A percentile compares a stretch with the other conserved stretches of the same genome.
Evolutionary conservation across 2,113 vertebrate species (phyloP).

Genomic region (Crotalus tigris): DNA sequence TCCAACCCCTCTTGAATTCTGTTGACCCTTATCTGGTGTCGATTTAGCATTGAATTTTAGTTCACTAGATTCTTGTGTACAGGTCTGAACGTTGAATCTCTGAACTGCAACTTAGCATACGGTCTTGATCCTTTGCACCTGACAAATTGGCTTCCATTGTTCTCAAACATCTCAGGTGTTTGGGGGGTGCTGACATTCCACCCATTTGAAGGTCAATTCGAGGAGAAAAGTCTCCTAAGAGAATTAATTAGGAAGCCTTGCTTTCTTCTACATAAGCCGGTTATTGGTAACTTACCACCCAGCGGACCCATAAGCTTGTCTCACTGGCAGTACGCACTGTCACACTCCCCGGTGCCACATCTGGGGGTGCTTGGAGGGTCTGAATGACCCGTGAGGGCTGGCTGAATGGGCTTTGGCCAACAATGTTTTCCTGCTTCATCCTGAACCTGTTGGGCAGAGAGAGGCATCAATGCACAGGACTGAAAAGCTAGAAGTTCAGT

Average conservation of each 20-base stretch:
- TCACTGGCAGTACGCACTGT: constrained; percentile 84
- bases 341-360: constrained; percentile 80
- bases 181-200: not conserved
- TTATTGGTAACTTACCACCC: constrained; percentile 79
- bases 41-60: not conserved
- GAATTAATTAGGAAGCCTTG: not conserved
- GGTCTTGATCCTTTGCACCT: not conserved
- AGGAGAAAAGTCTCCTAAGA: accelerated
- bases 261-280: accelerated
- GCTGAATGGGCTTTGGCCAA: constrained; percentile 82
- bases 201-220: not conserved
- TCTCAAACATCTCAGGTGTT: not conserved
- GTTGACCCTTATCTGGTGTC: not conserved
- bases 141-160: not conserved
- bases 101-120: not conserved
- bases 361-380: constrained; percentile 89
- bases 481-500: not conserved
- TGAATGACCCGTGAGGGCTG: constrained; percentile 87
- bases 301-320: constrained; percentile 86
- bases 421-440: constrained; percentile 88
- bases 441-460: constrained; percentile 76
- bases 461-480: accelerated
- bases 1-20: not conserved
- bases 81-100: not conserved
- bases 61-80: not conserved